Percentiles rank a stretch among this genome's conserved stretches.
phyloP scores from a whole-genome alignment of 64 coral and sea anemone species.

The Dendrophyllia cribrosa region DNA sequence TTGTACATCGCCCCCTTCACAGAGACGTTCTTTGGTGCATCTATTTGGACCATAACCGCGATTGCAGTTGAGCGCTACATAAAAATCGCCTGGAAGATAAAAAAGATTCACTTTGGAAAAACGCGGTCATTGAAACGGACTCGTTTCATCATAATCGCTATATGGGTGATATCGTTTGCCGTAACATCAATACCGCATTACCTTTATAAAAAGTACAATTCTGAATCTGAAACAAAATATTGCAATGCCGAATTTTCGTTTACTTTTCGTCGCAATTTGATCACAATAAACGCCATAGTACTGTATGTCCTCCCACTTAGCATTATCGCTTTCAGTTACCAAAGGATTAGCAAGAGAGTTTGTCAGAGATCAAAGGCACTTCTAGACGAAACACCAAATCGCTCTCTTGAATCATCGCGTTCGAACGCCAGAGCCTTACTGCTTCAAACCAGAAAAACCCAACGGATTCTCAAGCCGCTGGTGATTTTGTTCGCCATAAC shows the following conservation, averaged over 20 bases:
- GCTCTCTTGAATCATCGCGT: not conserved
- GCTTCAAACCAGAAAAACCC: constrained; percentile 57
- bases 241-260: too few species aligned
- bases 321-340: constrained; percentile 48
- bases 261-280: not conserved
- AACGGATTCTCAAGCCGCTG: constrained; percentile 53
- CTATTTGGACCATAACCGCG: constrained; percentile 60
- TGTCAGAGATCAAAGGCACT: not conserved
- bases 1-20: constrained; percentile 39
- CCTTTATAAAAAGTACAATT: not conserved
- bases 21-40: constrained; percentile 36
- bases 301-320: constrained; percentile 47
- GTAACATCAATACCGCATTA: not conserved
- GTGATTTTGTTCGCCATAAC: constrained; percentile 47
- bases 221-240: not conserved
- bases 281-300: constrained; percentile 7
- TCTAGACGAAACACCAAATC: constrained; percentile 4
- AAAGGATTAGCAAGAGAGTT: constrained; percentile 7
- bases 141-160: constrained; percentile 14
- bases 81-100: constrained; percentile 33
- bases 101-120: not conserved
- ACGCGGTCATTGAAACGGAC: constrained; percentile 30
- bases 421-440: constrained; percentile 25
- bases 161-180: constrained; percentile 52
- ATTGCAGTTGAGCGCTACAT: constrained; percentile 61